Evolutionary conservation across 2,113 vertebrate species (phyloP), one percentile per base, ranked within the genome.

Genomic region (Dendrocopos noguchii): DNA sequence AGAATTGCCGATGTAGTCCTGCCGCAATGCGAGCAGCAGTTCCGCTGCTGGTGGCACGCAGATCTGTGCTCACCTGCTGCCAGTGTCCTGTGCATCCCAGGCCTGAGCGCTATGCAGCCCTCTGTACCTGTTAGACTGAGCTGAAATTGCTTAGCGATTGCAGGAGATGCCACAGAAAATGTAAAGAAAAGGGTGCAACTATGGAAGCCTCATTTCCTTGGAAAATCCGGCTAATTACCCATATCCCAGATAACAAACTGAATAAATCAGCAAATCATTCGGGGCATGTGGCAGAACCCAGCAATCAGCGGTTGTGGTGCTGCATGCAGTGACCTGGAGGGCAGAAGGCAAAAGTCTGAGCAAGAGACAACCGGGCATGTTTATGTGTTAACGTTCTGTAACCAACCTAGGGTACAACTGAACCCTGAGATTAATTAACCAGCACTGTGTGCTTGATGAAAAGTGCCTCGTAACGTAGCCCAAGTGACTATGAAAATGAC

Each of bases 1-100:
- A 7, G 15, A 8, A 1, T 0, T 4, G 27, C 24, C 18, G 6
- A 0, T 4, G 29, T 7, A 2, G 31, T 0, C 2, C 2, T 7
- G 61, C 34, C 2, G 57, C 13, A 4, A 0, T 1, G n/a, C 3
- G 8, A 1, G 0, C 0, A 12, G 57, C 29, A 6, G 21, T 22
- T 28, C 15, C 50, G 34, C 53, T 3, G 53, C 25, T 4, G 24
- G 39, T 4, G 3, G 39, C 55, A 11, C 9, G 12, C 59, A 0
- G 31, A 22, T 44, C 78, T 8, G 12, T 0, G 10, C 67, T 55
- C 2, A 9, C 21, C 74, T 4, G 12, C 25, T 6, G 19, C 6
- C 20, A 0, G 4, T 52, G 50, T 25, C 50, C 50, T 25, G 50
- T 50, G 20, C 15, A 44, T 15, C 42, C 15, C 42, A 15, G 15